A percentile compares a stretch with the other conserved stretches of the same genome.
These are phyloP conservation scores for Oscheius sp. DNA, from an alignment of 2,888 invertebrate genomes.

Conservation along the genomic window DNA sequence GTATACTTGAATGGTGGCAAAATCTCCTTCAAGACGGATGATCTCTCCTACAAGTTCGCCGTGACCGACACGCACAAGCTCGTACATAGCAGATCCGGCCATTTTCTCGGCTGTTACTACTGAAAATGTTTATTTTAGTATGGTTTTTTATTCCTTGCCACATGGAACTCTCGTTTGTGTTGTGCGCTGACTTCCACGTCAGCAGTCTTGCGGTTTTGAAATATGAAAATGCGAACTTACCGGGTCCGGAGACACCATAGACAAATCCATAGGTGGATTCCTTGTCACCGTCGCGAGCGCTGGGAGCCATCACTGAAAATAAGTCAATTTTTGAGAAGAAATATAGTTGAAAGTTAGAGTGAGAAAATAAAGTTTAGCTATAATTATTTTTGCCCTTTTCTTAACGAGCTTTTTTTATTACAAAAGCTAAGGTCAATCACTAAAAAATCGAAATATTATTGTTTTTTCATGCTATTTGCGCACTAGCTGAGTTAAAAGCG, in stretches of 20 bases:
- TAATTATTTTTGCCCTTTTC: neutral
- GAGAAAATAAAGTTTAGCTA: neutral
- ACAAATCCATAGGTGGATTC: conserved; percentile 84
- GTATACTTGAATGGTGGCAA: conserved; percentile 97
- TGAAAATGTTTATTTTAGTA: conserved; percentile 71
- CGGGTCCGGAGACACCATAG: conserved; percentile 96
- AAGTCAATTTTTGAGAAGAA: neutral
- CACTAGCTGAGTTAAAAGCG: too few species aligned
- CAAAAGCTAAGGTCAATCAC: too few species aligned
- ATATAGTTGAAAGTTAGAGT: neutral
- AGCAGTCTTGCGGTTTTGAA: too few species aligned
- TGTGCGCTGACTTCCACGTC: too few species aligned
- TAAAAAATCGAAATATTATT: too few species aligned
- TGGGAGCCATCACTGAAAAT: conserved; percentile 30
- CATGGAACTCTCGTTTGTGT: too few species aligned
- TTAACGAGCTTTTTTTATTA: too few species aligned
- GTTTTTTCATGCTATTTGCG: too few species aligned
- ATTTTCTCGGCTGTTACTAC: conserved; percentile 99
- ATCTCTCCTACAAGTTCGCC: conserved; percentile 98
- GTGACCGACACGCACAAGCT: conserved; percentile 97
- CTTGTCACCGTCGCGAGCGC: conserved; percentile 26
- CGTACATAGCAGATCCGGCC: conserved; percentile 97
- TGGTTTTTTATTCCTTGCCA: neutral
- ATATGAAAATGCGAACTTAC: conserved; percentile 73
- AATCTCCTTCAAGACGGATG: conserved; percentile 98